Conservation (phyloP, 2,113 vertebrate genomes). For the Sturnira hondurensis region DNA sequence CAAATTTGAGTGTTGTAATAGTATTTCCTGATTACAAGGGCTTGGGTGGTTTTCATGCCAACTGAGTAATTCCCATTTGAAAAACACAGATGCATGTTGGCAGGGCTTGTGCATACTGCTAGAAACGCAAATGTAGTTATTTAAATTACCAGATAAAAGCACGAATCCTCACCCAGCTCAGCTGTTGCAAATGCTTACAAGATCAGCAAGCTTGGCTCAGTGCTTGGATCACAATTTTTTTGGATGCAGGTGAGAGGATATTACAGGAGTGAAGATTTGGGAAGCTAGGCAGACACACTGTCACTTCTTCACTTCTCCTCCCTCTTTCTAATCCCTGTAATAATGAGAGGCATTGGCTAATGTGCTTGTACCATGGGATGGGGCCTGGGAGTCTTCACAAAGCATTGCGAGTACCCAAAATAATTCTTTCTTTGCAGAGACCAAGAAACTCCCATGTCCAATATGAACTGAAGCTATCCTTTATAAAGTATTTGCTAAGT, state of each 20-base stretch:
- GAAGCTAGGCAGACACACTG: neutral
- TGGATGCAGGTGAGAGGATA: neutral
- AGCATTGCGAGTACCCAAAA: neutral
- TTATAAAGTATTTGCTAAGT: neutral
- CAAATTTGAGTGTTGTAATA: slow-evolving; percentile 51
- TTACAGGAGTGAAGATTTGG: neutral
- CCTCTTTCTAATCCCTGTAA: neutral
- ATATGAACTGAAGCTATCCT: neutral
- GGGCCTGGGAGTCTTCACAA: neutral
- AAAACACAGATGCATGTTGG: slow-evolving; percentile 65
- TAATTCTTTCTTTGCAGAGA: neutral
- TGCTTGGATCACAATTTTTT: neutral
- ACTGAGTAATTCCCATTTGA: slow-evolving; percentile 51
- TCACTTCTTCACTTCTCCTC: neutral
- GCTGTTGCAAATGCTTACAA: neutral
- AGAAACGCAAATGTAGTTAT: slow-evolving; percentile 19
- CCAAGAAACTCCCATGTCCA: neutral
- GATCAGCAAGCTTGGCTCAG: neutral
- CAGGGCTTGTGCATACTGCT: slow-evolving; percentile 13
- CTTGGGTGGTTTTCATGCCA: slow-evolving; percentile 6
- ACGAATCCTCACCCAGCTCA: neutral
- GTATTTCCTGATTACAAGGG: slow-evolving; percentile 48
- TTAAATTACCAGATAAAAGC: slow-evolving; percentile 22
- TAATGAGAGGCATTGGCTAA: neutral
- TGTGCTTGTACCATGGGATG: neutral